Evolutionary conservation across 2,888 invertebrate species (phyloP), one percentile per base, ranked within the genome.

Genomic region (Lasioglossum pauxillum): DNA sequence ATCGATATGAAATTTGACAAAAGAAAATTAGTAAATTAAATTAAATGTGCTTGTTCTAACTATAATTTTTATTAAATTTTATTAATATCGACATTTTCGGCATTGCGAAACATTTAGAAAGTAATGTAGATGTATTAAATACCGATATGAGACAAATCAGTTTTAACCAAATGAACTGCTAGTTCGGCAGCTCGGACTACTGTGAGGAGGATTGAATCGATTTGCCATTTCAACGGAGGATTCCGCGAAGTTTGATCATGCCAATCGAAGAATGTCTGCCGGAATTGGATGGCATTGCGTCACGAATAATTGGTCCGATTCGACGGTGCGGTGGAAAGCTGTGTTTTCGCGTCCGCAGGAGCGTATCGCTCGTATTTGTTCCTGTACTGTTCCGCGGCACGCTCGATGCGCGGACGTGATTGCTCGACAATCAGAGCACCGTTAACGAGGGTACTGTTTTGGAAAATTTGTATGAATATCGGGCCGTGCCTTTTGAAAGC

Each of bases 391-490:
- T 77, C 76, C n/a, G 41, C 44, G 49, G 76, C 78, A 76, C 78
- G 83, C 76, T 69, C 80, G 76, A 81, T 86, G 74, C 81, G 78
- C 69, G 74, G 79, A 72, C 87, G 27, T 78, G 87, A 86, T 83
- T 82, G 84, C 76, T 73, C 81, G 78, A 80, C 84, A 84, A 90
- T 82, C 80, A 78, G 84, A 85, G 79, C 83, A 57, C 73, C 84
- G 77, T 80, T 88, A 84, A 83, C 86, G 86, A 85, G 86, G 88
- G 88, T 84, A 84, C 90, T 85, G 82, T 90, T 90, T 90, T 83
- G 89, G 89, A 87, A 89, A 88, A 90, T 90, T 90, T 87, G 82
- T 82, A 80, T 81, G 85, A 87, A 87, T 84, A 85, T 87, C 83
- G 80, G 81, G 75, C 80, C 85, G 79, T 82, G 71, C 82, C 85